A percentile compares a stretch with the other conserved stretches of the same genome.
Conservation (phyloP, 2,113 vertebrate genomes). For the Oryzias celebensis region DNA sequence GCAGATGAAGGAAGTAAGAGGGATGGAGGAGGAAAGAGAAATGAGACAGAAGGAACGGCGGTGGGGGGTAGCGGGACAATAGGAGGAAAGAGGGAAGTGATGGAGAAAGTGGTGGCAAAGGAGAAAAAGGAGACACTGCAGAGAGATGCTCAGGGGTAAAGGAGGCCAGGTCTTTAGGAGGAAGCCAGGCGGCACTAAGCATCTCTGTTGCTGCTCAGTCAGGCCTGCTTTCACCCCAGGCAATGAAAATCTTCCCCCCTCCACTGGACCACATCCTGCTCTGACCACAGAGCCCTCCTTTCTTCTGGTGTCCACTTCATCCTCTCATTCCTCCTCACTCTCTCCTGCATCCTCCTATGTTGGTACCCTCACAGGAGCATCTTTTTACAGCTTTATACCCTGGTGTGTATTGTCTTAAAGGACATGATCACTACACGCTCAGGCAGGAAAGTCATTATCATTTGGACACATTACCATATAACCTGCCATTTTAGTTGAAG, state of each 20-base stretch:
- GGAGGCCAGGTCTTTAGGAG: conserved; percentile 89
- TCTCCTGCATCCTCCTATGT: conserved; percentile 15
- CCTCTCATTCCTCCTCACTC: conserved; percentile 34
- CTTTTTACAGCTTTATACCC: no score
- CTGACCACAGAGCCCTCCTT: conserved; percentile 44
- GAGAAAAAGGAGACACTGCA: conserved; percentile 70
- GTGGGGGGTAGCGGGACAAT: conserved; percentile 59
- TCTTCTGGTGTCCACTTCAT: conserved; percentile 28
- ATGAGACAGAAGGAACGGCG: conserved; percentile 62
- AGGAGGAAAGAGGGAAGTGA: conserved; percentile 63
- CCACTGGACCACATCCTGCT: conserved; percentile 16
- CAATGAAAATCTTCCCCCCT: conserved; percentile 83
- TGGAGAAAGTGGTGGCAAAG: conserved; percentile 62
- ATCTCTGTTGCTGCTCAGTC: conserved; percentile 92
- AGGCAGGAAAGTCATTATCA: no score
- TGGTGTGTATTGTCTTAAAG: no score
- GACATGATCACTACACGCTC: no score
- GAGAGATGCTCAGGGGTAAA: conserved; percentile 76
- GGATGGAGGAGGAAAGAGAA: conserved; percentile 57
- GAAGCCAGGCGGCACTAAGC: conserved; percentile 96
- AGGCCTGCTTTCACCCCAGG: conserved; percentile 89
- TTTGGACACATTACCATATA: no score
- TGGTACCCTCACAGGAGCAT: neutral
- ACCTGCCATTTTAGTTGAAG: no score
- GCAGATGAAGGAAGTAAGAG: conserved; percentile 42